Conservation (phyloP, 2,797 vertebrate species). For the Moxostoma hubbsi region DNA sequence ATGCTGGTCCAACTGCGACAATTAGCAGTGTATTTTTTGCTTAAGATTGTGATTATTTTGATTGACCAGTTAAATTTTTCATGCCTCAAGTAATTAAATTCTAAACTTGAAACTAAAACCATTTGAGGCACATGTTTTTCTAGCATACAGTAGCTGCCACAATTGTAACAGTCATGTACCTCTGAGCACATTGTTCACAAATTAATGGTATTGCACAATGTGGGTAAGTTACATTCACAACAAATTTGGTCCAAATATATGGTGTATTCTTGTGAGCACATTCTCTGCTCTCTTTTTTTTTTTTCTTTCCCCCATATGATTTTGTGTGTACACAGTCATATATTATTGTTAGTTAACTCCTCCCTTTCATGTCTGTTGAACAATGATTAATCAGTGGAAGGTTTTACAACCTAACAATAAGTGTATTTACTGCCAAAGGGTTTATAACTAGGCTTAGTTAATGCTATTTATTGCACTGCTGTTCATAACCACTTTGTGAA, state of each 20-base stretch:
- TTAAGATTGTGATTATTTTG: not conserved
- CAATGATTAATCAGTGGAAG: not conserved
- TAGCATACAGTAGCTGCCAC: not conserved
- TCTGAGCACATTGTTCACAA: not conserved
- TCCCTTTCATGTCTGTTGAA: not conserved
- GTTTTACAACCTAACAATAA: not conserved
- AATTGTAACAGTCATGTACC: not conserved
- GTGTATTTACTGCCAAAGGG: not conserved
- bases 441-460: slow-evolving; percentile 5
- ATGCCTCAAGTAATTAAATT: too few relatives aligned
- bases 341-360: not conserved
- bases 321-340: not conserved
- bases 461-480: not conserved
- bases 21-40: not conserved
- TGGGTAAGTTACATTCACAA: not conserved
- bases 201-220: not conserved
- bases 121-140: not conserved
- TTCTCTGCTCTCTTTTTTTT: not conserved
- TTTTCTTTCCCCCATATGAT: not conserved
- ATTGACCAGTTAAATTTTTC: too few relatives aligned
- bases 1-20: too few relatives aligned
- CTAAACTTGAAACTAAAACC: too few relatives aligned
- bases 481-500: not conserved
- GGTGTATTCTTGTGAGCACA: not conserved
- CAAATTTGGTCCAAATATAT: not conserved